These are phyloP conservation scores for Hipposideros armiger DNA, from an alignment of 2,113 vertebrate genomes.

Conservation along the genomic window DNA sequence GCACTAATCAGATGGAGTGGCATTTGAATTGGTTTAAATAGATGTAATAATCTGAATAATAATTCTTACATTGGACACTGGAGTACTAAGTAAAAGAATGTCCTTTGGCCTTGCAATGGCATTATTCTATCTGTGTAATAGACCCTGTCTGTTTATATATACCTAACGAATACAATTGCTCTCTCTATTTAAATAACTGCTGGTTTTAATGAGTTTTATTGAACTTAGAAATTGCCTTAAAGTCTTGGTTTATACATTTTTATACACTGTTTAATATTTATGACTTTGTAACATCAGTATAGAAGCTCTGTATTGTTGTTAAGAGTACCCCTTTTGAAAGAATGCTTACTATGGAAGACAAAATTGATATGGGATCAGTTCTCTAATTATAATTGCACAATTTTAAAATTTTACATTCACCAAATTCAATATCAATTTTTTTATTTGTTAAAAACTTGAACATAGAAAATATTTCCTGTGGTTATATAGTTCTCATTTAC, in stretches of 20 bases:
- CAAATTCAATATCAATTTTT: neutral
- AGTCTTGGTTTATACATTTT: neutral
- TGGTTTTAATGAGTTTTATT: conserved; percentile 36
- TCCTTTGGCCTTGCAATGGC: conserved; percentile 1
- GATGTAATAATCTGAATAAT: neutral
- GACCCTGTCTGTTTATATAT: conserved; percentile 18
- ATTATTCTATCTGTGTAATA: neutral
- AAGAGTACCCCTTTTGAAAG: neutral
- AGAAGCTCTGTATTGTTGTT: neutral
- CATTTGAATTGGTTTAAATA: neutral
- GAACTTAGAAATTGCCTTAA: neutral
- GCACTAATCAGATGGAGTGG: neutral
- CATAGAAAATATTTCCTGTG: neutral
- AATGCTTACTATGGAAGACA: neutral
- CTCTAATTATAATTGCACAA: neutral
- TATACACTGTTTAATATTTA: neutral
- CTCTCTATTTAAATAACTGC: conserved; percentile 35
- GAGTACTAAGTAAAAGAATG: neutral
- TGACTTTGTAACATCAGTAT: neutral
- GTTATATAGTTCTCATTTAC: neutral
- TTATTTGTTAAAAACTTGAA: neutral
- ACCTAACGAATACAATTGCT: neutral
- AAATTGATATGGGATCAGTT: neutral
- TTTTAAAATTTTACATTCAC: neutral
- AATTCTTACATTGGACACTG: neutral